Base-by-base conservation (phyloP, 23 tunicate species). In the Clavelina lepadiformis region DNA sequence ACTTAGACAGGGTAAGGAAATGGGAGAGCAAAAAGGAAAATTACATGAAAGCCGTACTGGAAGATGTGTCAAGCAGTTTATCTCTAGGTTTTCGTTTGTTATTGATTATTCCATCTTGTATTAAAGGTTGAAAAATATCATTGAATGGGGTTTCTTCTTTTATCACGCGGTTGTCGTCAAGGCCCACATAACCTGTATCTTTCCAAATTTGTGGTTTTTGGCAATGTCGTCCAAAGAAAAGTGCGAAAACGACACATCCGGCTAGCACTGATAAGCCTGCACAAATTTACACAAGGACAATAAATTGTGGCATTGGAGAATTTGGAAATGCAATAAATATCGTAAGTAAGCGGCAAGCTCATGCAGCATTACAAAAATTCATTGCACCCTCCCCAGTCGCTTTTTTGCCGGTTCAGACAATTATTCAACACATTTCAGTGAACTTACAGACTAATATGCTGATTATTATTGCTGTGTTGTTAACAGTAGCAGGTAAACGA, bases 91-190 rank as follows among this genome's bases (percentile, higher is more conserved):
- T 68, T n/a, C 56, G 52, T 8, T 24, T 56, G 5, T 38, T 38
- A 8, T 26, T 54, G 13, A 65, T 63, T 23, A 21, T 1, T 5
- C 31, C 6, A 13, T n/a, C 36, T 20, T 65, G 64, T 15, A 76
- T 55, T 28, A 76, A 44, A 38, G 82, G 82, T n/a, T 68, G 56
- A 57, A 65, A 54, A 5, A 76, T 34, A 19, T 76, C 73, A 29
- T 38, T 30, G 46, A 76, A 20, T 5, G 73, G 65, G 3, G 38
- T 73, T 13, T 23, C 50, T 11, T 61, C 24, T 11, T 61, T 61
- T 33, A 33, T 28, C 46, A 19, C 35, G 6, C 46, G 30, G 34
- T 55, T 55, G 1, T 71, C 38, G 13, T 56, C 64, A 32, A 58
- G 2, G 59, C 49, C 63, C 38, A 37, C 68, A 21, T 63, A 63